A percentile compares a stretch with the other conserved stretches of the same genome.
Conservation (phyloP, 2,113 vertebrate genomes). For the Dinomys branickii region DNA sequence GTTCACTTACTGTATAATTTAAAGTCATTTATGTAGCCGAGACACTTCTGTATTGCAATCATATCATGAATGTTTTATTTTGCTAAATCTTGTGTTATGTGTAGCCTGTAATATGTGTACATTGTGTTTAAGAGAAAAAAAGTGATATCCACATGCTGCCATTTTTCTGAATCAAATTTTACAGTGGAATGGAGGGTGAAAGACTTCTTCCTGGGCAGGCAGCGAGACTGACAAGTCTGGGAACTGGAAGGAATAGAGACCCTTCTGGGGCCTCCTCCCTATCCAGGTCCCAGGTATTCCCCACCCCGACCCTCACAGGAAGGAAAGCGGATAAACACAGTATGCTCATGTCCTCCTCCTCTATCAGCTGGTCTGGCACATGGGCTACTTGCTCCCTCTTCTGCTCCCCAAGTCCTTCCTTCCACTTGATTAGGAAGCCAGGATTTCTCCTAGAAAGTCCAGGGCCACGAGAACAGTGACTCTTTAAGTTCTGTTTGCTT, state of each 20-base stretch:
- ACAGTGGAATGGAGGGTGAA: slow-evolving; percentile 76
- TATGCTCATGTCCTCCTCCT: background rate
- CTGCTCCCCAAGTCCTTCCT: background rate
- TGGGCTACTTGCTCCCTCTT: background rate
- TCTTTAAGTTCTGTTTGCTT: background rate
- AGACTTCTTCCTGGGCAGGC: slow-evolving; percentile 77
- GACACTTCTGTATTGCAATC: slow-evolving; percentile 85
- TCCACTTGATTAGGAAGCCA: background rate
- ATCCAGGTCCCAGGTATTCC: background rate
- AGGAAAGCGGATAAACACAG: background rate
- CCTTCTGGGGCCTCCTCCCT: background rate
- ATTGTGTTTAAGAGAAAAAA: slow-evolving; percentile 82
- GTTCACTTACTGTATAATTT: slow-evolving; percentile 85
- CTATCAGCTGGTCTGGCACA: background rate
- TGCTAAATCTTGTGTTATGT: slow-evolving; percentile 82
- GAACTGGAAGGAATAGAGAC: slow-evolving; percentile 39
- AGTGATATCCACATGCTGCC: slow-evolving; percentile 75
- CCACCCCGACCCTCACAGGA: background rate
- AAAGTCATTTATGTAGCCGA: slow-evolving; percentile 86
- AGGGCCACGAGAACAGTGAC: background rate
- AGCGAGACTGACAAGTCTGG: slow-evolving; percentile 52
- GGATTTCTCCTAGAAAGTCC: slow-evolving; percentile 1
- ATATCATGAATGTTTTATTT: slow-evolving; percentile 84
- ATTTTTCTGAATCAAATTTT: slow-evolving; percentile 82
- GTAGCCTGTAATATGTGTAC: slow-evolving; percentile 83